Evolutionary conservation across 2,113 vertebrate species (phyloP), one percentile per base, ranked within the genome.

Genomic region (Phodopus roborovskii): DNA sequence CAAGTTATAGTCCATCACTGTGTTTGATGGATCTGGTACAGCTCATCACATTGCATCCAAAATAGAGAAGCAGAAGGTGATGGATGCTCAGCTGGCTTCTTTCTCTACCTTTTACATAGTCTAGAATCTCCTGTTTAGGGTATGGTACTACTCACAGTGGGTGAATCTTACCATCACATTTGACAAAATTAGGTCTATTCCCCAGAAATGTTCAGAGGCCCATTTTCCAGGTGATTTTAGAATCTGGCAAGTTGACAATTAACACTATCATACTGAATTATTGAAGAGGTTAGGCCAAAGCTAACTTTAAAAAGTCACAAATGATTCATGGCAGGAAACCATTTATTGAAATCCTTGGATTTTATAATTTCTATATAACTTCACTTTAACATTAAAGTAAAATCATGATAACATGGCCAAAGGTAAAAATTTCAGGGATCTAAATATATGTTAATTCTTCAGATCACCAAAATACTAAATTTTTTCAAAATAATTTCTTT

Each of bases 231-330:
- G 1, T 33, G 24, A 66, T 66, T 66, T 28, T 85, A 66, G 83
- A 48, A 26, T 48, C 42, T 84, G 58, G 33, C 7, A 45, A 64
- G 60, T 12, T 66, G 82, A 64, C 26, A 64, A 17, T 45, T 64
- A 84, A 66, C 26, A 30, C 26, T 64, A 45, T 66, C 60, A 33
- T 45, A 84, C n/a, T 93, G 62, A 92, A 96, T 96, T 95, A 96
- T n/a, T 93, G 58, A 96, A 90, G 83, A 91, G 39, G 45, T 96
- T 58, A 89, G 85, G 58, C 48, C 79, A 77, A 91, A 96, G 88
- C 74, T 77, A 95, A 95, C 22, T 82, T 95, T 83, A 81, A 95
- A 91, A 97, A 88, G 33, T 62, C 81, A 68, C 82, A 95, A 58
- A 56, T 86, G 92, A 96, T 92, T 95, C 90, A 95, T 10, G 82